Conservation (phyloP, 2,113 vertebrate species). For the Microcebus lehilahytsara region DNA sequence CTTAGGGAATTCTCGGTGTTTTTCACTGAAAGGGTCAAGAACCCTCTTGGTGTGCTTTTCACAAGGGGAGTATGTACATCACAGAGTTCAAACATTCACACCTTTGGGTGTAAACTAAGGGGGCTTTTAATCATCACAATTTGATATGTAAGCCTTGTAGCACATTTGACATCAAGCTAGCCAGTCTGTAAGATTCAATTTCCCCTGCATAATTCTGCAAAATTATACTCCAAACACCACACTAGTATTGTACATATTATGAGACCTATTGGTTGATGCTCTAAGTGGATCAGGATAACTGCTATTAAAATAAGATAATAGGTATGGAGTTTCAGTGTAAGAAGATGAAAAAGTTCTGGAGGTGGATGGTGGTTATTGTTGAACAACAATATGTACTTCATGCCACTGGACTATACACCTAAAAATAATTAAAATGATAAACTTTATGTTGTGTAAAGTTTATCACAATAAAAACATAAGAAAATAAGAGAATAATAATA, state of each 20-base stretch:
- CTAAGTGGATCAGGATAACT: neutral
- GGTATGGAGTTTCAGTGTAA: neutral
- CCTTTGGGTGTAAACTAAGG: neutral
- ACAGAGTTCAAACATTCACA: neutral
- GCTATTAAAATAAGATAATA: neutral
- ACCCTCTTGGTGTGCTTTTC: neutral
- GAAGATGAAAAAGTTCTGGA: neutral
- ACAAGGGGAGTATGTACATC: neutral
- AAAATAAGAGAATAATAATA: neutral
- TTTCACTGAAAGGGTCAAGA: neutral
- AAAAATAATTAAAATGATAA: neutral
- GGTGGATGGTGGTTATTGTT: neutral
- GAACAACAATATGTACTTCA: neutral
- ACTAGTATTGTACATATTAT: no score
- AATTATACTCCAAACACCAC: neutral
- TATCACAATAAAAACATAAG: neutral
- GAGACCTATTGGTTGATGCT: neutral
- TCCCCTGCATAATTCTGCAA: neutral
- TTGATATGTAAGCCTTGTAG: neutral
- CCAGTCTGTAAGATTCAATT: neutral
- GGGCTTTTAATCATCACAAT: neutral
- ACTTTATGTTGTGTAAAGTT: neutral
- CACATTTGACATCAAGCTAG: neutral
- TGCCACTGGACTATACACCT: neutral
- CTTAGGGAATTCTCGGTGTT: neutral